Evolutionary conservation across 2,797 vertebrate genomes (phyloP).

Genomic region (Enoplosus armatus): DNA sequence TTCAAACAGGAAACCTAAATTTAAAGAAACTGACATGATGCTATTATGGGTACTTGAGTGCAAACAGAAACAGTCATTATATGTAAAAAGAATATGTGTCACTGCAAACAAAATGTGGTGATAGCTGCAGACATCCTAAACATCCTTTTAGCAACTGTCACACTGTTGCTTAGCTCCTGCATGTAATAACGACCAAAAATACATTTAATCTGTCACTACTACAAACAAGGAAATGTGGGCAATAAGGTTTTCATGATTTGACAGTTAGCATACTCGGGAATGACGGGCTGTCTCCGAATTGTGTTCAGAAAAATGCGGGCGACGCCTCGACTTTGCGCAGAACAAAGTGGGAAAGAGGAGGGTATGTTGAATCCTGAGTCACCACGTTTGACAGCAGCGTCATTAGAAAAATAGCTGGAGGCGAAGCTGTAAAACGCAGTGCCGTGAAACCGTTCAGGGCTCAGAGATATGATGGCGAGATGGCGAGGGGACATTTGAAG

Average conservation of each 20-base stretch:
- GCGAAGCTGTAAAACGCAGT: constrained; percentile 26
- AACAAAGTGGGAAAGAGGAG: constrained; percentile 21
- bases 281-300: constrained; percentile 13
- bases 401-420: constrained; percentile 43
- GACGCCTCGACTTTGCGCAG: neutral
- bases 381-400: constrained; percentile 36
- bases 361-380: constrained; percentile 30
- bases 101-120: neutral
- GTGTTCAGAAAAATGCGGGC: neutral
- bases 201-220: constrained; percentile 39
- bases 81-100: neutral
- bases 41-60: neutral
- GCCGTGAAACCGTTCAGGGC: constrained; percentile 50
- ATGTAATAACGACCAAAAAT: constrained; percentile 17
- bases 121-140: constrained; percentile 16
- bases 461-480: constrained; percentile 25
- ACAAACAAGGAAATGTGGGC: constrained; percentile 30
- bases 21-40: neutral
- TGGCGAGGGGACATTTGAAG: constrained; percentile 16
- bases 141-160: constrained; percentile 27
- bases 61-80: neutral
- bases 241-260: constrained; percentile 22
- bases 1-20: neutral
- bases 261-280: constrained; percentile 13
- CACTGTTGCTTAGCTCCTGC: neutral